A percentile compares a stretch with the other conserved stretches of the same genome.
phyloP scores from a whole-genome alignment of 2,888 invertebrate genomes.

The Lasioglossum pauxillum region DNA sequence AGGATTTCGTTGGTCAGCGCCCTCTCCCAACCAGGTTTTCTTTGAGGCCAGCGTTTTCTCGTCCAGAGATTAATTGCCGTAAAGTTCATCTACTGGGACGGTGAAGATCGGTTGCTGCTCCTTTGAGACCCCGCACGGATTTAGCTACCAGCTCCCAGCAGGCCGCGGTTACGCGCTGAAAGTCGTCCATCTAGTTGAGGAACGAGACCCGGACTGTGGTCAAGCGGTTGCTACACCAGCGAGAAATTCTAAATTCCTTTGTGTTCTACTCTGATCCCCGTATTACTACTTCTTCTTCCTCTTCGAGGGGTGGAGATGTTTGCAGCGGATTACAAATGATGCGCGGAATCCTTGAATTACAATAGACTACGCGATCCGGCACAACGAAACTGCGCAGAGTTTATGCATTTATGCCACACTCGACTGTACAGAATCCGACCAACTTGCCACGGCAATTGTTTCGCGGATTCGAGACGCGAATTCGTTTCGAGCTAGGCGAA shows the following conservation, averaged over 20 bases:
- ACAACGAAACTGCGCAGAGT: background rate
- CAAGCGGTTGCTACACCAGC: background rate
- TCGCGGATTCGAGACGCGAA: background rate
- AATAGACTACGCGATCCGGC: background rate
- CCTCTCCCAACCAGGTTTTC: conserved; percentile 33
- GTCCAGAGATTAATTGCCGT: conserved; percentile 67
- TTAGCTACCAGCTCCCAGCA: conserved; percentile 10
- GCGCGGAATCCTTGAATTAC: background rate
- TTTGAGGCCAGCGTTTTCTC: conserved; percentile 61
- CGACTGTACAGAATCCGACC: background rate
- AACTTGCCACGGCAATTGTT: background rate
- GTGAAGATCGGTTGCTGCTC: conserved; percentile 65
- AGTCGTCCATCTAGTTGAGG: conserved; percentile 49
- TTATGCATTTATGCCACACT: background rate
- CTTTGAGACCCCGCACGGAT: conserved; percentile 51
- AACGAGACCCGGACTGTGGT: conserved; percentile 20
- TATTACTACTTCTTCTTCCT: background rate
- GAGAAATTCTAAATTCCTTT: conserved; percentile 6
- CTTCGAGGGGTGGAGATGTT: background rate
- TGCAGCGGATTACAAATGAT: background rate
- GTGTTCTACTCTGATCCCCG: background rate
- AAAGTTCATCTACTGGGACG: conserved; percentile 55
- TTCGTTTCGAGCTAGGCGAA: background rate
- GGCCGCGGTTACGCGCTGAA: conserved; percentile 42
- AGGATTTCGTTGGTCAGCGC: background rate